A percentile compares a stretch with the other conserved stretches of the same genome.
Evolutionary conservation across 2,797 vertebrate species (phyloP).

Genomic region (Aythya fuligula): DNA sequence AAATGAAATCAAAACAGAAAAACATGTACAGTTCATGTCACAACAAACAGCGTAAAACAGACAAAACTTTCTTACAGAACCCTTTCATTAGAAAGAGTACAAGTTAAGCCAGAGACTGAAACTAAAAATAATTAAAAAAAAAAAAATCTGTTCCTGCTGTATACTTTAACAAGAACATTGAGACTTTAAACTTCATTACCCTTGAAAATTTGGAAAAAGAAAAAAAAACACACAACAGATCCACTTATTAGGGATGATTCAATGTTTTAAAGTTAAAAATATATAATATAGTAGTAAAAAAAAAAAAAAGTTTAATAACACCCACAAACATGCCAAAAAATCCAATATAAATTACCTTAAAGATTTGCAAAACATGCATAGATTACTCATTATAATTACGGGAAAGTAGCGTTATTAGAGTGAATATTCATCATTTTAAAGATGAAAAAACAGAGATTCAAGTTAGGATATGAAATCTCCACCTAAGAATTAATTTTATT

Average conservation of each 20-base stretch:
- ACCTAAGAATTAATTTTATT: not conserved
- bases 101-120: not conserved
- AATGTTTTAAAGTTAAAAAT: not conserved
- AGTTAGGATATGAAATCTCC: constrained; percentile 4
- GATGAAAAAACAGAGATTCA: not conserved
- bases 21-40: not conserved
- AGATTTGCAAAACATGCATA: constrained; percentile 35
- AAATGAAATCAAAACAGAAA: constrained; percentile 23
- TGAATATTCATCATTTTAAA: not conserved
- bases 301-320: not conserved
- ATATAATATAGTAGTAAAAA: not conserved
- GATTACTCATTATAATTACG: not conserved
- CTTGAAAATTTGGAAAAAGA: not conserved
- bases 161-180: not conserved
- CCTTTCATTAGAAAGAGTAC: not conserved
- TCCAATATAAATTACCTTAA: not conserved
- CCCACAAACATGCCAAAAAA: constrained; percentile 31
- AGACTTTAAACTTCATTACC: not conserved
- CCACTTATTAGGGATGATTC: not conserved
- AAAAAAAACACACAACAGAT: not conserved
- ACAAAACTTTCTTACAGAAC: not conserved
- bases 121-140: not conserved
- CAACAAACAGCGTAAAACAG: constrained; percentile 36
- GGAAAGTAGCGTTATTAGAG: not conserved
- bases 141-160: not conserved